Percentiles rank a stretch among this genome's conserved stretches.
Conservation (phyloP, 2,113 vertebrate genomes). For the Agelaius phoeniceus region DNA sequence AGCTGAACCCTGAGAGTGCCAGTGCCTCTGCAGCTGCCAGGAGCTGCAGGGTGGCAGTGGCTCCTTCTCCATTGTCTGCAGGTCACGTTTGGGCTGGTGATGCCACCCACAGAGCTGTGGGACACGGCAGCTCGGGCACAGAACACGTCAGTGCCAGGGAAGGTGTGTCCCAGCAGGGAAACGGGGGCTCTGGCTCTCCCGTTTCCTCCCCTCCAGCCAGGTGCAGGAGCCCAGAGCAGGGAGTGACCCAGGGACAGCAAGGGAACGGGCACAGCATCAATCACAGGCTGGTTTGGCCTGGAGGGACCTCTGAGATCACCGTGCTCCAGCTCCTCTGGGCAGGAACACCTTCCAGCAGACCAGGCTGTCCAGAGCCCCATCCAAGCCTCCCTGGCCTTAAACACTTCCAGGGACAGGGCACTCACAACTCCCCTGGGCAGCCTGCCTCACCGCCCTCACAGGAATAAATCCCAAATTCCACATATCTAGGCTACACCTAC, state of each 20-base stretch:
- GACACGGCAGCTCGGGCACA: not conserved
- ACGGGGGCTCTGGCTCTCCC: not conserved
- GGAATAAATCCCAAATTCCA: not conserved
- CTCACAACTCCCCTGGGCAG: not conserved
- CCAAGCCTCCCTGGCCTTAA: not conserved
- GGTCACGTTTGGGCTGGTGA: not conserved
- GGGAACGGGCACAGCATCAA: not conserved
- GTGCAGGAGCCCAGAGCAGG: not conserved
- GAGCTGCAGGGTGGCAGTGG: not conserved
- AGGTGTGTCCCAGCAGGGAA: fast-evolving
- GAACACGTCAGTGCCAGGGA: not conserved
- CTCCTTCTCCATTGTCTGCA: not conserved
- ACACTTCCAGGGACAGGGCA: not conserved
- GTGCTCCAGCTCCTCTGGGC: too few relatives aligned
- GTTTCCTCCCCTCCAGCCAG: not conserved
- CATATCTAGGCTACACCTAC: not conserved
- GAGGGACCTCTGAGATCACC: not conserved
- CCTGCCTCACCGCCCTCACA: not conserved
- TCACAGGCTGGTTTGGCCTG: not conserved
- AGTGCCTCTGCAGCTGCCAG: not conserved
- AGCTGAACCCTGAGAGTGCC: not conserved
- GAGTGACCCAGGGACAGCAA: not conserved
- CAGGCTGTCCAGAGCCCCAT: not conserved
- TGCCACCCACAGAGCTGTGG: not conserved
- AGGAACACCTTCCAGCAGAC: not conserved